Evolutionary conservation across 1,140 invertebrate genomes (phyloP), one percentile per base, ranked within the genome.

Genomic region (Heliconius himera): DNA sequence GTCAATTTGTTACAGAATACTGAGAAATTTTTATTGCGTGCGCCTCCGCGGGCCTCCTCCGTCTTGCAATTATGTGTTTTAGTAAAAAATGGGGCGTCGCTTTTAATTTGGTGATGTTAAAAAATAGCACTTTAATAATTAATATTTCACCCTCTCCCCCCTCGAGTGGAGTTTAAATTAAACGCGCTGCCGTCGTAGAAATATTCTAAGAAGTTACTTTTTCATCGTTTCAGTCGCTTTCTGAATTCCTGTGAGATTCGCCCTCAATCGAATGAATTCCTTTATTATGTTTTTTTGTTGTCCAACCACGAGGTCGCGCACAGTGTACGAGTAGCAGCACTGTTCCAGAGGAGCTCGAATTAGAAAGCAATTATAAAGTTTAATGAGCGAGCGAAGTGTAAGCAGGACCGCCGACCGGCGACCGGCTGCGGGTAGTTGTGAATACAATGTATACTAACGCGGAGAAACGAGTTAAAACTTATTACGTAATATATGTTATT

Each of bases 121-220:
- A 81, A 77, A 81, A 80, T 73, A 71, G 70, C 70, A 80, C 74
- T 76, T 76, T 76, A 80, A 81, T 77, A 77, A 81, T 77, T 81
- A 77, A 81, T 81, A 77, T 81, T 76, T 77, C 73, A 70, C 73
- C 29, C 36, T 49, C 54, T 29, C 56, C 33, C 75, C 75, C 72
- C 54, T 41, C 70, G 26, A 54, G 33, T 60, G 54, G 60, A 70
- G 70, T 66, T 72, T 33, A 73, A 73, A 73, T 70, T 72, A 77
- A 77, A 72, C 38, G 73, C 73, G 76, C 76, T 76, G 76, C 54
- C 41, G 66, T 33, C 26, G 75, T 71, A 77, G 56, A 74, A 77
- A 77, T 74, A 77, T 73, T 70, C 41, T 18, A 70, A 73, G 38
- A 77, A 81, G 41, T 77, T 76, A 38, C 54, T 72, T 54, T 54